These are phyloP conservation scores for Drosophila neonasuta DNA, from an alignment of 2,888 invertebrate species.

Conservation along the genomic window DNA sequence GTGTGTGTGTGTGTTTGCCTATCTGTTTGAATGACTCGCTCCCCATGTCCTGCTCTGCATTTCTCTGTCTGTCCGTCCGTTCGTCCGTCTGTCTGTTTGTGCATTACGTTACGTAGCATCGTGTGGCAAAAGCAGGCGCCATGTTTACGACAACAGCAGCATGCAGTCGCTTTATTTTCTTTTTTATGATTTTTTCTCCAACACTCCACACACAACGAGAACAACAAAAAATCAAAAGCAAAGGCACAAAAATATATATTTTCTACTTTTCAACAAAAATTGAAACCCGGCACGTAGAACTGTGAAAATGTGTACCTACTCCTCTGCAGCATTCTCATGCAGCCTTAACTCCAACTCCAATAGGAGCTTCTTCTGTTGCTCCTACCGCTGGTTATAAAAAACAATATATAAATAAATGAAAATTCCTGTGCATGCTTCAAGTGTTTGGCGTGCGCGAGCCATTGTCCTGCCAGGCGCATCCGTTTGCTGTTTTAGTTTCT, in stretches of 20 bases:
- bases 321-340: neutral
- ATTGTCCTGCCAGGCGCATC: constrained; percentile 74
- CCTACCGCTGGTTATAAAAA: constrained; percentile 68
- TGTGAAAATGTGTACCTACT: constrained; percentile 61
- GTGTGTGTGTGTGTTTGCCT: constrained; percentile 45
- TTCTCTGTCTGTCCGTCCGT: constrained; percentile 5
- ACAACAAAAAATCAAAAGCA: constrained; percentile 24
- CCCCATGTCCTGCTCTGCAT: constrained; percentile 26
- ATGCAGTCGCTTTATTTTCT: constrained; percentile 71
- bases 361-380: constrained; percentile 5
- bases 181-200: constrained; percentile 62
- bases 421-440: constrained; percentile 77
- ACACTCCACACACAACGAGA: constrained; percentile 1
- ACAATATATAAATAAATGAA: constrained; percentile 78
- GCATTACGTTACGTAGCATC: constrained; percentile 62
- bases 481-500: constrained; percentile 61
- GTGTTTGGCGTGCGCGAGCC: constrained; percentile 77
- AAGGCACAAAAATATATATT: constrained; percentile 54
- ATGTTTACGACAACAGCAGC: constrained; percentile 73
- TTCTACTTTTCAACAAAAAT: constrained; percentile 75
- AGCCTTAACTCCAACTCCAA: neutral
- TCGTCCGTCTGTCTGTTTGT: constrained; percentile 14
- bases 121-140: constrained; percentile 67
- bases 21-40: constrained; percentile 23
- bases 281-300: constrained; percentile 70